Conservation (phyloP, 2,113 vertebrate species). For the Phaethon lepturus region DNA sequence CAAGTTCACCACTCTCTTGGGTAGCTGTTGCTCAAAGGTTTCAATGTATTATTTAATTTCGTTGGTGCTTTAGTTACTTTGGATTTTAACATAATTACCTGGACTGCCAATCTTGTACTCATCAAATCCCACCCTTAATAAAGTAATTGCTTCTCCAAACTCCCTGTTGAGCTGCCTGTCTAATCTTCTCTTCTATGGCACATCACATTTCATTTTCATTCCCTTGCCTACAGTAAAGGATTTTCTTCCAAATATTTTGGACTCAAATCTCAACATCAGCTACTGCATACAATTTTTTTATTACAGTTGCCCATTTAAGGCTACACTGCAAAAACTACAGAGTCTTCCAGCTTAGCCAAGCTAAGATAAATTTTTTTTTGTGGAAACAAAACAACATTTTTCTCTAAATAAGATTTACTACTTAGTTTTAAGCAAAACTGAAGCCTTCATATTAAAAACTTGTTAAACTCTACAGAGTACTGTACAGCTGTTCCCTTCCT, state of each 20-base stretch:
- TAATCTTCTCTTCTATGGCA: not conserved
- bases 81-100: conserved; percentile 23
- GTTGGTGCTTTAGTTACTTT: not conserved
- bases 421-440: not conserved
- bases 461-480: not conserved
- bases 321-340: not conserved
- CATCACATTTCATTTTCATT: not conserved
- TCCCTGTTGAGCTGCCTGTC: not conserved
- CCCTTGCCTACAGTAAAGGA: not conserved
- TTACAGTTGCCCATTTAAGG: not conserved
- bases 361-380: not conserved
- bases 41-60: not conserved
- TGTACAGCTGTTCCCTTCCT: not conserved
- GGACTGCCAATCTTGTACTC: not conserved
- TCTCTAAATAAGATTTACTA: not conserved
- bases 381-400: not conserved
- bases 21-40: not conserved
- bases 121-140: not conserved
- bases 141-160: conserved; percentile 10
- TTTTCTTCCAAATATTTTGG: not conserved
- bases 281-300: not conserved
- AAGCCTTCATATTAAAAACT: not conserved
- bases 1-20: not conserved
- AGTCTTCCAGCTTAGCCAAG: not conserved
- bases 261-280: not conserved